A percentile compares a stretch with the other conserved stretches of the same genome.
Evolutionary conservation across 2,888 invertebrate species (phyloP).

Genomic region (Piscicola geometra): DNA sequence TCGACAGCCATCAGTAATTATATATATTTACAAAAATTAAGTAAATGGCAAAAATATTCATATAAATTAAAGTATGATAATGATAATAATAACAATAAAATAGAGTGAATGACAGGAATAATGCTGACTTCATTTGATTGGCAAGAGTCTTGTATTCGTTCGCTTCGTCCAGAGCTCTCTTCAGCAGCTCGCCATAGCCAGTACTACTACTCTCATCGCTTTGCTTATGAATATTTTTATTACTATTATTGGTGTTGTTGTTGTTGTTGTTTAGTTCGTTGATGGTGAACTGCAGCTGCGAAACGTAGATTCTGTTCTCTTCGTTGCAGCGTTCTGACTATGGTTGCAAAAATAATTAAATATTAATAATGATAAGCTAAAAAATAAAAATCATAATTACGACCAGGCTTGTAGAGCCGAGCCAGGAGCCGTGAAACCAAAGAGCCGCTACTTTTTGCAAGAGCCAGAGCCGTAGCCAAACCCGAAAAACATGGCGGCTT

Average conservation of each 20-base stretch:
- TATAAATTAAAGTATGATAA: too few species aligned
- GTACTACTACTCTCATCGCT: background rate
- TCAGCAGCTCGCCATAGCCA: background rate
- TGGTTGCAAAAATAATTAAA: background rate
- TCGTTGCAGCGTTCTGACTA: constrained; percentile 9
- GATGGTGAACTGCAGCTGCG: background rate
- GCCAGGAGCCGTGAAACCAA: too few species aligned
- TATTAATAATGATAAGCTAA: background rate
- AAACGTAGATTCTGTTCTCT: background rate
- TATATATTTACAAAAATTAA: too few species aligned
- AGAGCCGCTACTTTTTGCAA: too few species aligned
- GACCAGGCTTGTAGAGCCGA: background rate
- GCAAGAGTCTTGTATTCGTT: background rate
- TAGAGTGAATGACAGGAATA: background rate
- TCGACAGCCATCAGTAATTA: too few species aligned
- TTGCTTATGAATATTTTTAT: background rate
- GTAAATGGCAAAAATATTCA: too few species aligned
- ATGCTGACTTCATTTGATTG: background rate
- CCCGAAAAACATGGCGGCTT: too few species aligned
- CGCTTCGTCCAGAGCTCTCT: background rate
- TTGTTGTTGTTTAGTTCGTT: background rate
- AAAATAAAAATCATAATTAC: background rate
- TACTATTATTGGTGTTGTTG: background rate
- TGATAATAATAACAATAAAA: background rate
- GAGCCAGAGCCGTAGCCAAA: too few species aligned